Evolutionary conservation across 2,113 vertebrate genomes (phyloP).

Genomic region (Dolichotis patagonum): DNA sequence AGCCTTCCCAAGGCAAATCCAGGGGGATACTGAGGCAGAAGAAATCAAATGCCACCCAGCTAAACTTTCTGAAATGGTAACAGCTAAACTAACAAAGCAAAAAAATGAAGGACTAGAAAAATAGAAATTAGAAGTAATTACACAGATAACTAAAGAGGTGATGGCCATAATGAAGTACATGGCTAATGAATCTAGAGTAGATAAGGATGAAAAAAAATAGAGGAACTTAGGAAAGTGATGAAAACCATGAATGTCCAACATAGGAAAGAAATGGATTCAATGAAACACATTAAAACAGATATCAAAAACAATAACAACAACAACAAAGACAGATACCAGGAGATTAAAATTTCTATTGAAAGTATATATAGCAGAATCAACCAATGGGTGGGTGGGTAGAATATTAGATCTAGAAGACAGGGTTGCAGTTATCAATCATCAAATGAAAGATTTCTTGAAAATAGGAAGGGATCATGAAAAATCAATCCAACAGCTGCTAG

Average conservation of each 20-base stretch:
- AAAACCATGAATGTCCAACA: no score
- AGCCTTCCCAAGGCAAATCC: neutral
- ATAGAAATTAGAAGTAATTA: no score
- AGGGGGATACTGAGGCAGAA: neutral
- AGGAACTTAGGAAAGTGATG: no score
- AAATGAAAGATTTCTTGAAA: neutral
- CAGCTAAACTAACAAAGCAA: neutral
- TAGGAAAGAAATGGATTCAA: neutral
- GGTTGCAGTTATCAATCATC: neutral
- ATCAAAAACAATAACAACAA: no score
- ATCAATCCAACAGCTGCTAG: neutral
- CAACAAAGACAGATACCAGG: neutral
- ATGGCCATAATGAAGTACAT: no score
- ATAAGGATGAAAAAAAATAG: no score
- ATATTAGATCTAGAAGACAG: neutral
- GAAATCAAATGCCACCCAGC: neutral
- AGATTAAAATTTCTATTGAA: neutral
- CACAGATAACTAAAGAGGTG: no score
- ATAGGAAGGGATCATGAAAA: neutral
- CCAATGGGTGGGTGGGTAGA: neutral
- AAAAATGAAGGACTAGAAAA: no score
- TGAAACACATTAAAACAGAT: neutral
- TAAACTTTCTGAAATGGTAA: neutral
- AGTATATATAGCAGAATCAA: neutral
- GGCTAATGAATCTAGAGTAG: no score